A percentile compares a stretch with the other conserved stretches of the same genome.
Evolutionary conservation across 37 sponge, comb jelly and placozoan genomes (phyloP).

Genomic region (Cladorhizidae sp.): DNA sequence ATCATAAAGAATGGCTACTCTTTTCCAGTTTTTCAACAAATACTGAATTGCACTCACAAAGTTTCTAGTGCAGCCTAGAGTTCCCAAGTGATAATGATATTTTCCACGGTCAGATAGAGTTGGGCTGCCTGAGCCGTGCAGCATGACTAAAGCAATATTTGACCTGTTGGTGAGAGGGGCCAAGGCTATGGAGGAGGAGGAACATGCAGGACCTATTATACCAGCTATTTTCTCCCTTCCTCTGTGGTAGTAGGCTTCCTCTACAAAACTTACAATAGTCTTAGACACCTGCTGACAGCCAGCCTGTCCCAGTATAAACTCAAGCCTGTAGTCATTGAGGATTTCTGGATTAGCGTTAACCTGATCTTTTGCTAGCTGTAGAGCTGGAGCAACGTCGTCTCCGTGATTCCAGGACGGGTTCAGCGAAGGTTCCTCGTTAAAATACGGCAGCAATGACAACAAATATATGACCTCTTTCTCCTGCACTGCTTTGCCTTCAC

Average conservation of each 20-base stretch:
- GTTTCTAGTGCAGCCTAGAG: conserved; percentile 1
- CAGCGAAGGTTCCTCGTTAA: not conserved
- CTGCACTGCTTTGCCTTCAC: not conserved
- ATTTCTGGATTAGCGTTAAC: conserved; percentile 20
- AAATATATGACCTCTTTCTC: not conserved
- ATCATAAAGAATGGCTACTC: conserved; percentile 12
- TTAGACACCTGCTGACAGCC: conserved; percentile 21
- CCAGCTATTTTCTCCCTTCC: conserved; percentile 2
- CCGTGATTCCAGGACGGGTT: conserved; percentile 27
- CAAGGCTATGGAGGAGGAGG: conserved; percentile 7
- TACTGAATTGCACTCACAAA: conserved; percentile 1
- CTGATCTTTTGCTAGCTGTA: conserved; percentile 17
- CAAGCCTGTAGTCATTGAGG: conserved; percentile 13
- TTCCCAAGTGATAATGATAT: conserved; percentile 20
- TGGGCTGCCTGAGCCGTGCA: conserved; percentile 26
- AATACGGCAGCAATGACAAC: conserved; percentile 12
- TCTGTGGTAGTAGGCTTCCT: not conserved
- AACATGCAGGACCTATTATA: conserved; percentile 44
- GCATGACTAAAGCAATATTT: conserved; percentile 6
- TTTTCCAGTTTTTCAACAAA: conserved; percentile 17
- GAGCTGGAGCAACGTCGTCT: conserved; percentile 5
- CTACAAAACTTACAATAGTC: not conserved
- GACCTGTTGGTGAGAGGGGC: not conserved
- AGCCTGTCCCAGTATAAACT: conserved; percentile 17
- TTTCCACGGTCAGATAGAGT: not conserved